Percentiles rank a stretch among this genome's conserved stretches.
Evolutionary conservation across 2,888 invertebrate species (phyloP).

Genomic region (Eustalomyia histrio): DNA sequence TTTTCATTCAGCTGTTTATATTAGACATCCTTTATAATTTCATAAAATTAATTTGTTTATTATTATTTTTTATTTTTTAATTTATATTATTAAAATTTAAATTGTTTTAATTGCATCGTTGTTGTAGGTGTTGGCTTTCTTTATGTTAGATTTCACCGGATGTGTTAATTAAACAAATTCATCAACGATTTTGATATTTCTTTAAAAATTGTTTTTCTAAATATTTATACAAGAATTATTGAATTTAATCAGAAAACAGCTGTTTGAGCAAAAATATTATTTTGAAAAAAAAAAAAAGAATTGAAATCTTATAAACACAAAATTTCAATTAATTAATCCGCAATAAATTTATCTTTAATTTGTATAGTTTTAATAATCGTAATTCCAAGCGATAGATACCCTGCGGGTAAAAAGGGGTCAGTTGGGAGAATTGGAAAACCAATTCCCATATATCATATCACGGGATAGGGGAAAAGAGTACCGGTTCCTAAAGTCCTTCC

Average conservation of each 20-base stretch:
- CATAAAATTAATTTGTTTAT: conserved; percentile 23
- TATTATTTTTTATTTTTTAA: conserved; percentile 5
- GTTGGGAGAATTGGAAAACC: too few species aligned
- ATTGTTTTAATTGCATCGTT: not conserved
- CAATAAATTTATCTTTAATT: too few species aligned
- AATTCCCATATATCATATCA: too few species aligned
- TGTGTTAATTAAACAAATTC: conserved; percentile 33
- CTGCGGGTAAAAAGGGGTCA: too few species aligned
- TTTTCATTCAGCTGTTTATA: conserved; percentile 46
- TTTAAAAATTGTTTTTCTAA: not conserved
- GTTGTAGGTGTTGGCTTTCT: conserved; percentile 42
- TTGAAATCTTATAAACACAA: too few species aligned
- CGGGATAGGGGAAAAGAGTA: too few species aligned
- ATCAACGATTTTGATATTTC: not conserved
- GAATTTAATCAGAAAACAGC: conserved; percentile 22
- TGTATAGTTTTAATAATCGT: too few species aligned
- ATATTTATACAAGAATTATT: not conserved
- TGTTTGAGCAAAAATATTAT: conserved; percentile 17
- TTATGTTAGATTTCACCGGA: conserved; percentile 42
- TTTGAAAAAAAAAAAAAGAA: not conserved
- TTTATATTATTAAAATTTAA: conserved; percentile 4
- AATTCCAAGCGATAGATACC: too few species aligned
- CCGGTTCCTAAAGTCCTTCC: too few species aligned
- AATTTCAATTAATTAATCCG: too few species aligned
- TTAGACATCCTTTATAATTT: conserved; percentile 35